phyloP scores from a whole-genome alignment of 2,888 invertebrate genomes.

The Embidobia sp. region DNA sequence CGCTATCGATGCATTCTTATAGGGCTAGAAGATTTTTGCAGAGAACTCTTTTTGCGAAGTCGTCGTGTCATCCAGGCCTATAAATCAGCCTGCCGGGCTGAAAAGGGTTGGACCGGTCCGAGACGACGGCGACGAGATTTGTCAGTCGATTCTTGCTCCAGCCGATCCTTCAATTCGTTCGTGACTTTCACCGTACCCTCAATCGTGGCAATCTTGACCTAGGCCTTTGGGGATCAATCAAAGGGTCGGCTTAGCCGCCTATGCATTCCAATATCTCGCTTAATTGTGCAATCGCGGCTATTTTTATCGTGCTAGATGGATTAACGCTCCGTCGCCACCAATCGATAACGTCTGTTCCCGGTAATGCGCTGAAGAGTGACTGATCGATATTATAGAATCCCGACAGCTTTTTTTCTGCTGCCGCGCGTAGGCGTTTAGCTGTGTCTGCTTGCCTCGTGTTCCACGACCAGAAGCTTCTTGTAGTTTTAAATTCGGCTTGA shows the following conservation, averaged over 20 bases:
- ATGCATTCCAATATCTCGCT: constrained; percentile 45
- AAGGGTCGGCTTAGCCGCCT: constrained; percentile 33
- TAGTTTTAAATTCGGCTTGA: too few relatives aligned
- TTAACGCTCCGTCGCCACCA: constrained; percentile 24
- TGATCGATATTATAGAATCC: constrained; percentile 39
- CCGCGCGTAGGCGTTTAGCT: too few relatives aligned
- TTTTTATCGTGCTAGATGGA: constrained; percentile 36
- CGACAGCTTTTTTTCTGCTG: background rate
- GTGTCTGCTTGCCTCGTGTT: too few relatives aligned
- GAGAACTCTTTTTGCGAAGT: too few relatives aligned
- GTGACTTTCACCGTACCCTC: constrained; percentile 59
- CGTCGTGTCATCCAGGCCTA: too few relatives aligned
- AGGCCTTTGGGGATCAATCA: constrained; percentile 68
- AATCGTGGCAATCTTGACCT: constrained; percentile 76
- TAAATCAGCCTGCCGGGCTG: too few relatives aligned
- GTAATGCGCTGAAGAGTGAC: constrained; percentile 19
- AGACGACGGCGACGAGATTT: too few relatives aligned
- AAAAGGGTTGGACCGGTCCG: too few relatives aligned
- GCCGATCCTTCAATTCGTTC: constrained; percentile 41
- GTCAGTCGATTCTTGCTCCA: constrained; percentile 19
- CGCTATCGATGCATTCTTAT: too few relatives aligned
- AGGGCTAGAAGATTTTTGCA: too few relatives aligned
- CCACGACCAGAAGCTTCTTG: too few relatives aligned
- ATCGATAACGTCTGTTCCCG: constrained; percentile 35
- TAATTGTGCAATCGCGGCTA: constrained; percentile 37